phyloP scores from a whole-genome alignment of 23 tunicate species.

The Styela plicata region DNA sequence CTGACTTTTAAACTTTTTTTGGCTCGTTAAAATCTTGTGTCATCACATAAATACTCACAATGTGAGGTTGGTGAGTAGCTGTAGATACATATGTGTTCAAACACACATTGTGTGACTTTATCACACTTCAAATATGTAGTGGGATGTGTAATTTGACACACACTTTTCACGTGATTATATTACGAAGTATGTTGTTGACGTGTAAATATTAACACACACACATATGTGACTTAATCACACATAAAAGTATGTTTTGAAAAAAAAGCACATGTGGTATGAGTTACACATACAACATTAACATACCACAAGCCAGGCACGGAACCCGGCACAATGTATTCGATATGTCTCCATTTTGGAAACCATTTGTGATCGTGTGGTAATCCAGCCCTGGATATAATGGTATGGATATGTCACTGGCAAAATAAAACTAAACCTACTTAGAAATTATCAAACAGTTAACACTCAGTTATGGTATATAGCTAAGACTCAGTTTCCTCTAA shows the following conservation, averaged over 20 bases:
- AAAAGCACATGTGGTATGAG: not conserved
- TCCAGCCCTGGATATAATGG: not conserved
- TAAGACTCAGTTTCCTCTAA: not conserved
- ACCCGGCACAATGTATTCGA: conserved; percentile 2
- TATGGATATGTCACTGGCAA: not conserved
- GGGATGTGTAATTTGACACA: not conserved
- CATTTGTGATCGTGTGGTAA: not conserved
- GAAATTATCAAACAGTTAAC: too few species aligned
- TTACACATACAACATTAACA: not conserved
- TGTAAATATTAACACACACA: too few species aligned
- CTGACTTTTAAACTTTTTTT: too few species aligned
- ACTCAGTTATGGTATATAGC: too few species aligned
- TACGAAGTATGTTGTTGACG: not conserved
- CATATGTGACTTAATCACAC: too few species aligned
- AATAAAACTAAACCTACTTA: not conserved
- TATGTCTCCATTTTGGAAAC: conserved; percentile 1
- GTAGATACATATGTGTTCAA: too few species aligned
- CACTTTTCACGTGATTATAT: not conserved
- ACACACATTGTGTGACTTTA: not conserved
- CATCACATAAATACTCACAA: too few species aligned
- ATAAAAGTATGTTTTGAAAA: too few species aligned
- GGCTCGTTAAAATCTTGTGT: too few species aligned
- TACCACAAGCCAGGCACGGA: conserved; percentile 5
- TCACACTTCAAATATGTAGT: not conserved
- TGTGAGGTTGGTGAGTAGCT: too few species aligned